phyloP scores from a whole-genome alignment of 2,113 vertebrate genomes.

The Dipodomys ordii region DNA sequence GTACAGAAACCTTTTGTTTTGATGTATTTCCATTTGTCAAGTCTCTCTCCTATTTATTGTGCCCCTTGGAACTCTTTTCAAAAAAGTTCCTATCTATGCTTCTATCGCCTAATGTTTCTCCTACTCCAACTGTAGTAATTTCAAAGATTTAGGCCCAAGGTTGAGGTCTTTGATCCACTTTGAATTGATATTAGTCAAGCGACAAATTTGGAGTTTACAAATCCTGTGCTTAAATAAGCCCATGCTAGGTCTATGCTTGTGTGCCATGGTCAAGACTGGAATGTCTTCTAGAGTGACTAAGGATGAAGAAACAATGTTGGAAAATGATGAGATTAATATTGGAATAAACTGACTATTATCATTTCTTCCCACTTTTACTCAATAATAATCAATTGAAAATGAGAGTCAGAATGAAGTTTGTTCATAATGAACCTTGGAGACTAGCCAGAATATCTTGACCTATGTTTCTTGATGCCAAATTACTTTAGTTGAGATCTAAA shows the following conservation, averaged over 20 bases:
- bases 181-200: background rate
- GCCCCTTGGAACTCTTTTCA: too few relatives aligned
- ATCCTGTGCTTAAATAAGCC: too few relatives aligned
- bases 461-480: background rate
- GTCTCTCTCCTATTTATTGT: too few relatives aligned
- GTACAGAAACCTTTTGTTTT: too few relatives aligned
- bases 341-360: background rate
- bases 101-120: too few relatives aligned
- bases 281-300: background rate
- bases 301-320: background rate
- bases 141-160: too few relatives aligned
- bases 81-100: too few relatives aligned
- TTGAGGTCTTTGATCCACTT: too few relatives aligned
- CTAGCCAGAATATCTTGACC: background rate
- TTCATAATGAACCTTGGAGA: background rate
- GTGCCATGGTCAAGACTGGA: background rate
- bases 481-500: background rate
- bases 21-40: too few relatives aligned
- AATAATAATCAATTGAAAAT: background rate
- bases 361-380: background rate
- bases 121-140: too few relatives aligned
- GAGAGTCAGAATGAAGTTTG: background rate
- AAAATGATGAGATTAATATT: background rate
- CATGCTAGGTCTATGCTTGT: background rate
- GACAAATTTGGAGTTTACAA: background rate